Evolutionary conservation across 92 coral and sea anemone genomes (phyloP).

Genomic region (Meandrina meandrites): DNA sequence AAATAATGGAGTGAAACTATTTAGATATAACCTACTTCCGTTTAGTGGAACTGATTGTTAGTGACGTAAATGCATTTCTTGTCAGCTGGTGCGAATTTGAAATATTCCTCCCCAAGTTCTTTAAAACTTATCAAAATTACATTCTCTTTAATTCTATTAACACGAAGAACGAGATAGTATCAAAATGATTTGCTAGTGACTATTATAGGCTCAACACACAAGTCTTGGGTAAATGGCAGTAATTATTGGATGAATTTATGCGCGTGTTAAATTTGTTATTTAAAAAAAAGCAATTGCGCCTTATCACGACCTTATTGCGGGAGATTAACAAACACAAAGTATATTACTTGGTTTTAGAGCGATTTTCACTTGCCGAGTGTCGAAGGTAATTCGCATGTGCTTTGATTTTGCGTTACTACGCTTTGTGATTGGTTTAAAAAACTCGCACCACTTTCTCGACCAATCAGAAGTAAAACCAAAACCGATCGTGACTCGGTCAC

Average conservation of each 20-base stretch:
- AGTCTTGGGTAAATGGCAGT: neutral
- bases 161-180: neutral
- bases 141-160: neutral
- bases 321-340: neutral
- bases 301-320: neutral
- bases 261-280: neutral
- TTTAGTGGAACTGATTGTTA: neutral
- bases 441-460: no score
- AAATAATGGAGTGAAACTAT: neutral
- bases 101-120: neutral
- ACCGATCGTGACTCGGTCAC: no score
- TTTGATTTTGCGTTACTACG: no score
- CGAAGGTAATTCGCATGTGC: no score
- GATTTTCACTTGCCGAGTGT: no score
- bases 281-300: neutral
- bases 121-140: neutral
- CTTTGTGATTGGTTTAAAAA: no score
- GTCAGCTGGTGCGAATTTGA: neutral
- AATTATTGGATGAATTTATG: conserved; percentile 5
- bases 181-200: neutral
- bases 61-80: neutral
- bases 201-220: neutral
- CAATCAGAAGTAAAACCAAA: no score
- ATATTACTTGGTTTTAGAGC: neutral
- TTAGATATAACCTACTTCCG: neutral